Evolutionary conservation across 2,113 vertebrate species (phyloP), one percentile per base, ranked within the genome.

Genomic region (Oreochromis spilurus): DNA sequence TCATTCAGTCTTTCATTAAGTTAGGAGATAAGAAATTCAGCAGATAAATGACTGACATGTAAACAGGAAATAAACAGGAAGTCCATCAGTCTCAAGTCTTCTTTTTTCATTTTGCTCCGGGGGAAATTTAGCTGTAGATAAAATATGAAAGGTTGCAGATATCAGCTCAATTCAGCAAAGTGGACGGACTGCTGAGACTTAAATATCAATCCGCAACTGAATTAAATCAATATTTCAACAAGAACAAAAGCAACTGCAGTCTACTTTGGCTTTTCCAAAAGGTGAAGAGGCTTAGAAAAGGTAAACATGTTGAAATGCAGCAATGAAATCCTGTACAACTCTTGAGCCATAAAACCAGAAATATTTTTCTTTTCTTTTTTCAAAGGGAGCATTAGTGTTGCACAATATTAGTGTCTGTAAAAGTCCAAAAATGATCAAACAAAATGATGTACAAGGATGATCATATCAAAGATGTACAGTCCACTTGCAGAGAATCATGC

Each of bases 181-280:
- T 90, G 95, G 95, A 96, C 94, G 92, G 95, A 95, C 89, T 89
- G 81, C 81, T 80, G 60, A 86, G 88, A 91, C 86, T 93, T 90
- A 92, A 94, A 95, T 90, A 95, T 94, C 9, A 26, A 95, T 90
- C 84, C 83, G 55, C 31, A 90, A 70, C 84, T 80, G 89, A 92
- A 91, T 82, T 78, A 91, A 83, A 92, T 91, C 34, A 82, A 82
- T 82, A 60, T 87, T 86, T 84, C 34, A 88, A 88, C 78, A 79
- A 83, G 84, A 88, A 84, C 67, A 70, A 93, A 94, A 92, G 90
- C 90, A 92, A 94, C 88, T 95, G 96, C 96, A 96, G 96, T 96
- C 96, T 94, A 95, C 96, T 96, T 96, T 96, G 96, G 96, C 96
- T 95, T 95, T 87, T 93, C 95, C 91, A 92, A 95, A 92, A 87